Percentiles rank a stretch among this genome's conserved stretches.
Conservation (phyloP, 1,140 invertebrate genomes). For the Condylostylus longicornis region DNA sequence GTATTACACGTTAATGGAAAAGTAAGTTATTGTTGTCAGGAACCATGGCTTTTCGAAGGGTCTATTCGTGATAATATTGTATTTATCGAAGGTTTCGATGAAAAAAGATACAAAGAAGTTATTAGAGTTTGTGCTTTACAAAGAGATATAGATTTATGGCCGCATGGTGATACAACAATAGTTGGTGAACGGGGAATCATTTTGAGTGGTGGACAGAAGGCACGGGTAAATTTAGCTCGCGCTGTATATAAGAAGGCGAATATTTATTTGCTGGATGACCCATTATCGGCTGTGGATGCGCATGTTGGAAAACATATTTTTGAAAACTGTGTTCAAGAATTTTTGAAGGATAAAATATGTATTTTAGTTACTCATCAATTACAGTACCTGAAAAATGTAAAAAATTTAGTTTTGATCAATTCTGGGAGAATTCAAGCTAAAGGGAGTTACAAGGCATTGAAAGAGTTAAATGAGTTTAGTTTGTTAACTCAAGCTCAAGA, state of each 20-base stretch:
- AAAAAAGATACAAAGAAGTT: slow-evolving; percentile 1
- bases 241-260: slow-evolving; percentile 50
- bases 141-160: slow-evolving; percentile 35
- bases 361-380: slow-evolving; percentile 67
- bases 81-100: slow-evolving; percentile 33
- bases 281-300: slow-evolving; percentile 57
- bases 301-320: slow-evolving; percentile 53
- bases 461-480: neutral
- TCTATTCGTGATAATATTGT: slow-evolving; percentile 39
- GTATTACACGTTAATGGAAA: slow-evolving; percentile 24
- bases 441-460: neutral
- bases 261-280: slow-evolving; percentile 67
- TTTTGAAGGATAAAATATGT: slow-evolving; percentile 36
- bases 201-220: slow-evolving; percentile 40
- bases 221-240: slow-evolving; percentile 40
- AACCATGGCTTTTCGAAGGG: slow-evolving; percentile 38
- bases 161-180: slow-evolving; percentile 38
- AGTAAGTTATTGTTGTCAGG: slow-evolving; percentile 39
- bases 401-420: slow-evolving; percentile 41
- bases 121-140: slow-evolving; percentile 21
- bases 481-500: neutral
- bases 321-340: slow-evolving; percentile 33
- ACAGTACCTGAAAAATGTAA: slow-evolving; percentile 54
- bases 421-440: slow-evolving; percentile 20
- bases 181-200: slow-evolving; percentile 44